These are phyloP conservation scores for Macrobrachium rosenbergii DNA, from an alignment of 1,140 invertebrate species.

Conservation along the genomic window DNA sequence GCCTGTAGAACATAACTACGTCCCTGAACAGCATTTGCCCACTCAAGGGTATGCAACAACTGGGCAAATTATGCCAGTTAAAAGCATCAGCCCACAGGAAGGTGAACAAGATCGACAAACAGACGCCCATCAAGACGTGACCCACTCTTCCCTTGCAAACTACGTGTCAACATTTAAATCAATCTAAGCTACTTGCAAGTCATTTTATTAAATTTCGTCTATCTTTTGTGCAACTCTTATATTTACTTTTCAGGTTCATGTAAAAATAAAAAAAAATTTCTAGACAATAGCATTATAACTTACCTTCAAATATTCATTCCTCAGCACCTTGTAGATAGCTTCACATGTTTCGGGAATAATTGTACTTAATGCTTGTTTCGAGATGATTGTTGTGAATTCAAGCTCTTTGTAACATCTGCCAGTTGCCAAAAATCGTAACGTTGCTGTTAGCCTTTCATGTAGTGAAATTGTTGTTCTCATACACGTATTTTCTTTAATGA, in stretches of 20 bases:
- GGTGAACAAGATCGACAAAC: constrained; percentile 24
- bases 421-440: constrained; percentile 38
- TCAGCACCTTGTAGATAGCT: constrained; percentile 27
- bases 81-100: constrained; percentile 23
- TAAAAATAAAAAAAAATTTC: background rate
- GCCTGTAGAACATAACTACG: constrained; percentile 30
- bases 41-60: constrained; percentile 21
- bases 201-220: constrained; percentile 10
- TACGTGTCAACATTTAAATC: constrained; percentile 26
- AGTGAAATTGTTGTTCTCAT: constrained; percentile 49
- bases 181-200: constrained; percentile 27
- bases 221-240: constrained; percentile 29
- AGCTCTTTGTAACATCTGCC: constrained; percentile 19
- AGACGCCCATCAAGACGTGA: constrained; percentile 28
- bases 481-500: constrained; percentile 38
- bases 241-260: constrained; percentile 27
- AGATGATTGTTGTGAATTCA: constrained; percentile 16
- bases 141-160: constrained; percentile 32
- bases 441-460: constrained; percentile 24
- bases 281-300: constrained; percentile 35
- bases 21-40: constrained; percentile 20
- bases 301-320: constrained; percentile 32
- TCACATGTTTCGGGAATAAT: constrained; percentile 33
- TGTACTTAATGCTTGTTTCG: constrained; percentile 11
- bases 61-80: constrained; percentile 21